These are phyloP conservation scores for Semicossyphus pulcher DNA, from an alignment of 2,113 vertebrate species.

Conservation along the genomic window DNA sequence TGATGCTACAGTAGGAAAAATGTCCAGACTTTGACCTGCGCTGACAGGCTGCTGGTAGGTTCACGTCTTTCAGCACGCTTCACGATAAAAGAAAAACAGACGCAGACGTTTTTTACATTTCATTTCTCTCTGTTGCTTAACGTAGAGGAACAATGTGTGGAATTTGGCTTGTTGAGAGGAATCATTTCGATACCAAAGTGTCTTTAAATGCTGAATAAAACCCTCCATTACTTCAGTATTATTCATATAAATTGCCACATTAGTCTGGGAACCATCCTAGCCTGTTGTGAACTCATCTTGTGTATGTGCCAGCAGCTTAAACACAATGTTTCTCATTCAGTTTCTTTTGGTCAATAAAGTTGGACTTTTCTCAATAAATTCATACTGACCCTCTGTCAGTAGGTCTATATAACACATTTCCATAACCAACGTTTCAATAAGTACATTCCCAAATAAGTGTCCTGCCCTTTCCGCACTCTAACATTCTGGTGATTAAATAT, in stretches of 20 bases:
- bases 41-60: conserved; percentile 53
- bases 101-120: conserved; percentile 26
- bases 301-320: conserved; percentile 1
- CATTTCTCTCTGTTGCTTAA: conserved; percentile 4
- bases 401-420: conserved; percentile 34
- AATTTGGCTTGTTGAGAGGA: too few species aligned
- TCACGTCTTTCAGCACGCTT: conserved; percentile 19
- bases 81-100: conserved; percentile 3
- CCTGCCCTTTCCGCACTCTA: conserved; percentile 48
- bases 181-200: not conserved
- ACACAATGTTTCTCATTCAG: conserved; percentile 7
- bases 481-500: conserved; percentile 80
- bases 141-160: not conserved
- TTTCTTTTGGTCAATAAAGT: conserved; percentile 49
- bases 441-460: conserved; percentile 62
- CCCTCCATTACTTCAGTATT: not conserved
- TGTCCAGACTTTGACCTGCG: conserved; percentile 49
- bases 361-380: conserved; percentile 31
- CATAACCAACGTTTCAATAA: conserved; percentile 31
- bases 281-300: not conserved
- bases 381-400: conserved; percentile 58
- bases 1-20: conserved; percentile 69
- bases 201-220: too few species aligned
- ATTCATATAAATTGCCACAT: not conserved
- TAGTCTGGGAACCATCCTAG: not conserved